These are phyloP conservation scores for Andrena bucephala DNA, from an alignment of 2,888 invertebrate genomes.

Conservation along the genomic window DNA sequence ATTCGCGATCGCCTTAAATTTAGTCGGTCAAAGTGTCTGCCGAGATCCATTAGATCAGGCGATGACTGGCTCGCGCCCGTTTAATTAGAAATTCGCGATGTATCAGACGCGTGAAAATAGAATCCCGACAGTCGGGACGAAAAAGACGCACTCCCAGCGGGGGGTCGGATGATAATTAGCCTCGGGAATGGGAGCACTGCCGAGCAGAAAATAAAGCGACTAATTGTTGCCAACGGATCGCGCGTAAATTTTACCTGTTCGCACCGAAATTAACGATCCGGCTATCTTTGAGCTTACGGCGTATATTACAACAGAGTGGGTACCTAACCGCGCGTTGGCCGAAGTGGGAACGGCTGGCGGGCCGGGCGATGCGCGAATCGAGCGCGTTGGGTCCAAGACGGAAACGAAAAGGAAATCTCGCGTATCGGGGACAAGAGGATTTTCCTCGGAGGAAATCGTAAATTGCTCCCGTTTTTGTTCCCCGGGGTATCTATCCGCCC, in stretches of 20 bases:
- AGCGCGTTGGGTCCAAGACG: background rate
- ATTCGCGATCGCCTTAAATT: background rate
- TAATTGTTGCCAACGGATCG: slow-evolving; percentile 70
- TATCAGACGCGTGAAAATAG: slow-evolving; percentile 55
- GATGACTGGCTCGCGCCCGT: slow-evolving; percentile 47
- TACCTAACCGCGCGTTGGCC: background rate
- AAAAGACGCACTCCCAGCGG: slow-evolving; percentile 44
- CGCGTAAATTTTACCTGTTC: slow-evolving; percentile 74
- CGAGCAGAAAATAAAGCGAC: slow-evolving; percentile 56
- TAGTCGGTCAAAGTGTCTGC: background rate
- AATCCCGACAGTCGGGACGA: slow-evolving; percentile 16
- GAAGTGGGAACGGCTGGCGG: background rate
- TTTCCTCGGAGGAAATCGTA: slow-evolving; percentile 55
- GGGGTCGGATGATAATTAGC: slow-evolving; percentile 56
- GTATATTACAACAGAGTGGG: background rate
- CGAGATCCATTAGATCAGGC: slow-evolving; percentile 40
- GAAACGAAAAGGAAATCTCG: slow-evolving; percentile 23
- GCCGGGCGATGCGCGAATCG: background rate
- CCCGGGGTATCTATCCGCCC: slow-evolving; percentile 51
- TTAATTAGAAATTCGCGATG: slow-evolving; percentile 58
- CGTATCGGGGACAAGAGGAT: slow-evolving; percentile 34
- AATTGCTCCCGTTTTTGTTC: slow-evolving; percentile 67
- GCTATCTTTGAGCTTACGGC: slow-evolving; percentile 37
- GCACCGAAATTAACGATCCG: slow-evolving; percentile 66
- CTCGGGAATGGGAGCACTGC: slow-evolving; percentile 53